phyloP scores from a whole-genome alignment of 2,888 invertebrate species.

The Leucophenga montana region DNA sequence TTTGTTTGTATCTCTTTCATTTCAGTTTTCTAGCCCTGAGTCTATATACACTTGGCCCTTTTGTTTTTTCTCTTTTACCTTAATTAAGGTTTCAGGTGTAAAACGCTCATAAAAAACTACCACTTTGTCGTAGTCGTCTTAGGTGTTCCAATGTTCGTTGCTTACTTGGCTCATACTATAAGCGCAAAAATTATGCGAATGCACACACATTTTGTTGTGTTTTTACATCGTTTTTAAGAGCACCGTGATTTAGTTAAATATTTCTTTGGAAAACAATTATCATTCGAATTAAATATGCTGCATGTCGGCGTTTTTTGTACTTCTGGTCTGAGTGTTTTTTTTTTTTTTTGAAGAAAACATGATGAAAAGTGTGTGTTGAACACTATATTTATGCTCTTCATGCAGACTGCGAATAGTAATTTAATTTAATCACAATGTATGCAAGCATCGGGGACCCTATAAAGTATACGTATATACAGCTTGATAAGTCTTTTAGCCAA shows the following conservation, averaged over 20 bases:
- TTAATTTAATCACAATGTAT: too few species aligned
- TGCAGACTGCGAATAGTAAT: too few species aligned
- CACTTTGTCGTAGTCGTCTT: conserved; percentile 31
- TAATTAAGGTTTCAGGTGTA: conserved; percentile 65
- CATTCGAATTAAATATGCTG: not conserved
- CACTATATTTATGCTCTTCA: too few species aligned
- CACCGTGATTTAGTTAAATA: not conserved
- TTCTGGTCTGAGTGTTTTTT: too few species aligned
- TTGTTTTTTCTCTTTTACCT: conserved; percentile 30
- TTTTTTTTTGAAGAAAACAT: too few species aligned
- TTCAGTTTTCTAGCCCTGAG: not conserved
- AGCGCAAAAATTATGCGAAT: conserved; percentile 49
- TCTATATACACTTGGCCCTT: not conserved
- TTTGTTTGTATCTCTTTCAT: not conserved
- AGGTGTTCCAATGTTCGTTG: not conserved
- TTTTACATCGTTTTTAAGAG: not conserved
- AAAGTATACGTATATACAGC: too few species aligned
- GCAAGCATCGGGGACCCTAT: too few species aligned
- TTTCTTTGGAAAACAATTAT: conserved; percentile 14
- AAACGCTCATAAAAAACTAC: conserved; percentile 51
- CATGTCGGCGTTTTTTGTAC: too few species aligned
- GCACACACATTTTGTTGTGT: conserved; percentile 43
- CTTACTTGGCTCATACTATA: not conserved
- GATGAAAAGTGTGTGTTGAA: too few species aligned
- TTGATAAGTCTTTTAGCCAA: too few species aligned